phyloP scores from a whole-genome alignment of 2,113 vertebrate species.

The Zosterops lateralis region DNA sequence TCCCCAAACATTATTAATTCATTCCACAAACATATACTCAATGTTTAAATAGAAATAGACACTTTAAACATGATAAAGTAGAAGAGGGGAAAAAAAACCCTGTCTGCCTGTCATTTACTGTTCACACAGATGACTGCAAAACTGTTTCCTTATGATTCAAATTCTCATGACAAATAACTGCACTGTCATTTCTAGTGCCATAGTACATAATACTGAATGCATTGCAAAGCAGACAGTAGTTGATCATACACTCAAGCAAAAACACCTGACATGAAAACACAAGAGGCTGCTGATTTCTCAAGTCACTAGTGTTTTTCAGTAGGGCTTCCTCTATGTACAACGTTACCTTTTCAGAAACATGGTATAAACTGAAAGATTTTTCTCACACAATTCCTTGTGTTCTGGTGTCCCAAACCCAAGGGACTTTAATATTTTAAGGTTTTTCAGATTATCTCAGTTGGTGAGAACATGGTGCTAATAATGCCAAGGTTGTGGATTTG shows the following conservation, averaged over 20 bases:
- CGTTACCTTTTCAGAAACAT: neutral
- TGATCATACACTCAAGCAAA: neutral
- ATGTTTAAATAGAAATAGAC: neutral
- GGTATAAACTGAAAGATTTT: neutral
- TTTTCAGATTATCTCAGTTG: neutral
- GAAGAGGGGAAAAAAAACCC: neutral
- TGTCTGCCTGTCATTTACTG: neutral
- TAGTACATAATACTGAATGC: neutral
- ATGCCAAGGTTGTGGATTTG: rapidly evolving
- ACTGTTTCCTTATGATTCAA: neutral
- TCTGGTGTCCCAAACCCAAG: neutral
- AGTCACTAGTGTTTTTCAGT: neutral
- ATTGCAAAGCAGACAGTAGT: neutral
- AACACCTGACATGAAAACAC: neutral
- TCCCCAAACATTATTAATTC: neutral
- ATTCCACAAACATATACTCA: neutral
- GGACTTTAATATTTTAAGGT: neutral
- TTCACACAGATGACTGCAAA: neutral
- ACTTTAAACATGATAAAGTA: neutral
- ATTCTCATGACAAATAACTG: neutral
- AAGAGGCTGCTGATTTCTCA: neutral
- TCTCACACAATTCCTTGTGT: neutral
- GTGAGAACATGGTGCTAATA: neutral
- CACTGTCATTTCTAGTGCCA: neutral
- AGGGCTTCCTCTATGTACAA: neutral